Evolutionary conservation across 2,113 vertebrate species (phyloP).

Genomic region (Sinocyclocheilus anshuiensis): DNA sequence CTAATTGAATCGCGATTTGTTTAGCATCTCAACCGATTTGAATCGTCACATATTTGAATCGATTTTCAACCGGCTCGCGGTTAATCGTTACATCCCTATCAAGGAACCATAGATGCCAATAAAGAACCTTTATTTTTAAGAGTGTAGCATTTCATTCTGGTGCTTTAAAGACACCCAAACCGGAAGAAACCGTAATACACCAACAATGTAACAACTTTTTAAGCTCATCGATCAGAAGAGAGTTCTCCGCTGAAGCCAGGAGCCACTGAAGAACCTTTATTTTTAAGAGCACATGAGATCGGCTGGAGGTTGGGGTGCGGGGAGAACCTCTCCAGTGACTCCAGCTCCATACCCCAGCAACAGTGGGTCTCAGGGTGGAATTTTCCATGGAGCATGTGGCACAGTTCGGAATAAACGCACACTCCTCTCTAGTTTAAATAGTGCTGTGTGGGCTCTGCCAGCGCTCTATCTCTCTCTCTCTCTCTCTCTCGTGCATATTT

Average conservation of each 20-base stretch:
- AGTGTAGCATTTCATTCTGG: not conserved
- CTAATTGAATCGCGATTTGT: no score
- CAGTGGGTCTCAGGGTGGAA: constrained; percentile 61
- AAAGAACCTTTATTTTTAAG: not conserved
- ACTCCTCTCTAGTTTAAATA: constrained; percentile 60
- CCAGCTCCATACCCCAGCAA: constrained; percentile 57
- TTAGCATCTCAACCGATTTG: no score
- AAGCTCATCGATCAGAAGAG: not conserved
- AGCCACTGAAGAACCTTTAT: constrained; percentile 11
- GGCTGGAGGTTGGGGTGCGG: not conserved
- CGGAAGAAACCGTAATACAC: not conserved
- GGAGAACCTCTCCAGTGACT: constrained; percentile 53
- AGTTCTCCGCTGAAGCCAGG: not conserved
- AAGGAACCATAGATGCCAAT: not conserved
- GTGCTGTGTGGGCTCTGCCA: constrained; percentile 54
- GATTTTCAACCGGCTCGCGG: no score
- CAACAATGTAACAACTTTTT: not conserved
- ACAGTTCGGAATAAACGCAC: constrained; percentile 46
- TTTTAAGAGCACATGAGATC: constrained; percentile 14
- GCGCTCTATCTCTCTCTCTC: constrained; percentile 37
- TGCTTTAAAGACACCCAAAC: not conserved
- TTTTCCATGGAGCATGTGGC: constrained; percentile 68
- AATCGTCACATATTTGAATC: no score
- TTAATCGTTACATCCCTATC: no score
- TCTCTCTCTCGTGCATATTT: constrained; percentile 52